These are phyloP conservation scores for Nephrotoma flavescens DNA, from an alignment of 2,888 invertebrate genomes.

Conservation along the genomic window DNA sequence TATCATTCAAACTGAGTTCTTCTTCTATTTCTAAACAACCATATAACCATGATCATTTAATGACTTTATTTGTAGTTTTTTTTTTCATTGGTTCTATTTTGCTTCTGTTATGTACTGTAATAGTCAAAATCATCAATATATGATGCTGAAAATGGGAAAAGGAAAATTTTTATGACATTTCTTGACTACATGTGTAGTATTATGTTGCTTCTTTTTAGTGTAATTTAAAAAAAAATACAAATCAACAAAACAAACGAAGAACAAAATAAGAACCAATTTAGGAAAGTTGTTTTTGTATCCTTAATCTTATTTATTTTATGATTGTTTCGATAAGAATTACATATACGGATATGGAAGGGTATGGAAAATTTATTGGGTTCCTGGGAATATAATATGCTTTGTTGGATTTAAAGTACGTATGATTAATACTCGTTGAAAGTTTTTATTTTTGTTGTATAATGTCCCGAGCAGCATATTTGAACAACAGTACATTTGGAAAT, in stretches of 20 bases:
- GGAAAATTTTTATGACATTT: background rate
- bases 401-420: background rate
- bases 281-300: background rate
- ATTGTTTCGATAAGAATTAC: background rate
- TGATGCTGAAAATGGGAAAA: background rate
- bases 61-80: background rate
- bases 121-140: background rate
- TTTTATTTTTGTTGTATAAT: background rate
- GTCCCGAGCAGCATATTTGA: background rate
- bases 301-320: background rate
- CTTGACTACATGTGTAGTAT: background rate
- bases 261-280: background rate
- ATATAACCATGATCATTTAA: background rate
- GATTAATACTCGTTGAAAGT: background rate
- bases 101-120: background rate
- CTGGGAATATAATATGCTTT: background rate
- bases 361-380: background rate
- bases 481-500: no score
- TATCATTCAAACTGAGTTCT: background rate
- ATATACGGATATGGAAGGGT: background rate
- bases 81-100: background rate
- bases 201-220: background rate
- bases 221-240: background rate
- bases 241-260: background rate
- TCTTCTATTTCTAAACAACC: background rate